These are phyloP conservation scores for Drosophila sp. DNA, from an alignment of 1,140 invertebrate species.

Conservation along the genomic window DNA sequence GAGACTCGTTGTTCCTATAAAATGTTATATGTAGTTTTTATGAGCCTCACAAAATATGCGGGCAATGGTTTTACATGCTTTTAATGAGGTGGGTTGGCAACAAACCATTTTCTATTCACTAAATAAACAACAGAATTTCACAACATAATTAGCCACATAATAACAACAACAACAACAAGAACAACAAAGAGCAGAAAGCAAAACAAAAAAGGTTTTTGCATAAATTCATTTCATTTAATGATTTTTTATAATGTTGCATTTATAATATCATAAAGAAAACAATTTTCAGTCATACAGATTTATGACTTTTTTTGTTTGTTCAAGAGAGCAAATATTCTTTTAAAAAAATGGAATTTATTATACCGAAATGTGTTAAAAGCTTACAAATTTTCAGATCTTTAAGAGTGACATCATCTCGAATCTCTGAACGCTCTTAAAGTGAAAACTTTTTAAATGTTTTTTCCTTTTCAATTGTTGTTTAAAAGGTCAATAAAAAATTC, in stretches of 20 bases:
- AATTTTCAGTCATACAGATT: slow-evolving; percentile 3
- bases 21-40: slow-evolving; percentile 37
- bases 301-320: slow-evolving; percentile 6
- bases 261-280: slow-evolving; percentile 2
- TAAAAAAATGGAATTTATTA: no score
- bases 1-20: slow-evolving; percentile 26
- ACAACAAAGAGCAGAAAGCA: neutral
- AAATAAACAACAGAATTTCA: slow-evolving; percentile 46
- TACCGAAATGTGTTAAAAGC: no score
- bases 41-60: slow-evolving; percentile 52
- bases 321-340: no score
- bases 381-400: no score
- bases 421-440: no score
- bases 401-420: no score
- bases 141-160: slow-evolving; percentile 49
- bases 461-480: no score
- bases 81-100: slow-evolving; percentile 59
- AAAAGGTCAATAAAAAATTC: no score
- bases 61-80: slow-evolving; percentile 56
- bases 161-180: slow-evolving; percentile 14
- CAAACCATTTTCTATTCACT: slow-evolving; percentile 31
- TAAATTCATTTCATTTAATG: slow-evolving; percentile 14
- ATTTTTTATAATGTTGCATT: slow-evolving; percentile 14
- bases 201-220: slow-evolving; percentile 30
- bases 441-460: no score